Base-by-base conservation (phyloP, 1,140 invertebrate species). In the Drosophila lacertosa region DNA sequence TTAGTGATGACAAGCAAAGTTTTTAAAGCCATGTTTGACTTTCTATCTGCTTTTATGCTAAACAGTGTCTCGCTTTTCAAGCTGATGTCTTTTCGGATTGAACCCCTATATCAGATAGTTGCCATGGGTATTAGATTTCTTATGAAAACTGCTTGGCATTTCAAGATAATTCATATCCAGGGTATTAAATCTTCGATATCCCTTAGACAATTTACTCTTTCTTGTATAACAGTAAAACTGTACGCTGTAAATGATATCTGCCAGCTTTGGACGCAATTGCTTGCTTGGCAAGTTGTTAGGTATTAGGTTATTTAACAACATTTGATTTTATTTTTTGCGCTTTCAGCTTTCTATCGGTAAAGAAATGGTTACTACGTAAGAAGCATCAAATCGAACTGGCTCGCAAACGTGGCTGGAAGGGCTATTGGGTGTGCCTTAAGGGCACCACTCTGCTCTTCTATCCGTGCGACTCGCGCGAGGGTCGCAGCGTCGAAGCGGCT, bases 351-450 rank as follows among this genome's bases (percentile, higher is more conserved):
- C 93, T 99, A 73, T 98, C 97, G 83, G 98, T 99, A 64, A 99
- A 99, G 93, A 99, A 99, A 93, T 99, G 98, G 98, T 92, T 99
- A 74, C 93, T 99, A 67, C 95, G 98, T 69, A 98, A 98, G 92
- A 98, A 98, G 92, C 97, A 98, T 92, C 97, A 99, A 92, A 97
- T 99, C 74, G 98, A 99, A 91, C 92, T 99, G 90, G 98, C 98
- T 2, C 94, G 97, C 15, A 98, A 98, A 91, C 94, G 98, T 37
- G 97, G 97, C 63, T 99, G 98, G 98, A 99, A 99, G 92, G 97
- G 97, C 47, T 99, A 99, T 92, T 99, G 98, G 98, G 98, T 99
- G 9, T 98, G 97, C 92, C 93, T 99, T 53, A 99, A 99, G 92
- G 98, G 98, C 59, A 99, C 98, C 10, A 99, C 98, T 15, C 93